Evolutionary conservation across 2,888 invertebrate species (phyloP).

Genomic region (Diadegma fenestrale): DNA sequence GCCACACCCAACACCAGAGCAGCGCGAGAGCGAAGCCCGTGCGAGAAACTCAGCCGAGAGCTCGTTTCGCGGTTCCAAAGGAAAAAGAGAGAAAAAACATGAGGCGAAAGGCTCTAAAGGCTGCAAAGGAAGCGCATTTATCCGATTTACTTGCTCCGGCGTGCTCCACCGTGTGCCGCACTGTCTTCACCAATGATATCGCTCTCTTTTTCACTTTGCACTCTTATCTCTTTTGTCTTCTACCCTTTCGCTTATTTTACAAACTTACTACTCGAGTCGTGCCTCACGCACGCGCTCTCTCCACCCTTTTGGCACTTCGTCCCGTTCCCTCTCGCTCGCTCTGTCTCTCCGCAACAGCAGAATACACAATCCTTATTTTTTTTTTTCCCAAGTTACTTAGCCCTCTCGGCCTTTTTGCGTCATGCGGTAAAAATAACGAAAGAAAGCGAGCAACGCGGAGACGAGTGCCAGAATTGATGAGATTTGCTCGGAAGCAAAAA

Average conservation of each 20-base stretch:
- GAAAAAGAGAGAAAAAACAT: slow-evolving; percentile 16
- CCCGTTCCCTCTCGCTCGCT: not conserved
- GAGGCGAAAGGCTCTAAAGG: slow-evolving; percentile 34
- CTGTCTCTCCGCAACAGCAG: slow-evolving; percentile 11
- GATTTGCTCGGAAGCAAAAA: slow-evolving; percentile 16
- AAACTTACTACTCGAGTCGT: slow-evolving; percentile 47
- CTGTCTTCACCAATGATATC: slow-evolving; percentile 32
- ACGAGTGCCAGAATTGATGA: slow-evolving; percentile 4
- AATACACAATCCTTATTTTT: slow-evolving; percentile 50
- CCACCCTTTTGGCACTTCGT: slow-evolving; percentile 3
- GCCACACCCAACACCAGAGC: slow-evolving; percentile 49
- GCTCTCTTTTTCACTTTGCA: slow-evolving; percentile 3
- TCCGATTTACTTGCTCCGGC: slow-evolving; percentile 71
- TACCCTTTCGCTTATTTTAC: slow-evolving; percentile 54
- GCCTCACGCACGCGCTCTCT: slow-evolving; percentile 54
- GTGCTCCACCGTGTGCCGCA: slow-evolving; percentile 25
- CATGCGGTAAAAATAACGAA: slow-evolving; percentile 43
- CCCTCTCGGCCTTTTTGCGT: slow-evolving; percentile 10
- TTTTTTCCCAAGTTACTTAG: slow-evolving; percentile 46
- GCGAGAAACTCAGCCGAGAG: slow-evolving; percentile 10
- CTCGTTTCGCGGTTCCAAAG: slow-evolving; percentile 19
- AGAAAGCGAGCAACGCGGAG: slow-evolving; percentile 37
- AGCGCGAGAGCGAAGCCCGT: slow-evolving; percentile 22
- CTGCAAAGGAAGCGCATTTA: slow-evolving; percentile 71
- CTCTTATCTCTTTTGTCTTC: slow-evolving; percentile 40